These are phyloP conservation scores for Acleris cristana DNA, from an alignment of 2,888 invertebrate species.

Conservation along the genomic window DNA sequence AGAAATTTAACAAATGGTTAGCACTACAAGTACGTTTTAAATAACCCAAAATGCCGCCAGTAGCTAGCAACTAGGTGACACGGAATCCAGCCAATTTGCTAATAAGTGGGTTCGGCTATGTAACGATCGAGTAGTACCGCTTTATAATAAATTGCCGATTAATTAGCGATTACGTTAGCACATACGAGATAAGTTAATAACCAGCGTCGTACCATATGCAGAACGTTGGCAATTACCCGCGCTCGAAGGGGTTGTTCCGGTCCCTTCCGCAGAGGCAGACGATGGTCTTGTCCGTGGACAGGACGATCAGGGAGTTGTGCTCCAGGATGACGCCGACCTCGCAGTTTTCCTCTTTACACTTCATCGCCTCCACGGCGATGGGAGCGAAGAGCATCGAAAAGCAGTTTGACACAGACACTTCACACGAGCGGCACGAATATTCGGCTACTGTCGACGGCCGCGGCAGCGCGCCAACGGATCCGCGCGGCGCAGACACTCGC, in stretches of 20 bases:
- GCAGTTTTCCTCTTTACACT: slow-evolving; percentile 84
- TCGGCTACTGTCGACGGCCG: slow-evolving; percentile 48
- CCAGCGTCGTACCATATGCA: slow-evolving; percentile 56
- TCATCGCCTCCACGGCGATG: slow-evolving; percentile 83
- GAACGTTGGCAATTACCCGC: slow-evolving; percentile 75
- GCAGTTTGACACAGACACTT: slow-evolving; percentile 66
- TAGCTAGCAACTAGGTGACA: slow-evolving; percentile 14
- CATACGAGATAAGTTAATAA: slow-evolving; percentile 50
- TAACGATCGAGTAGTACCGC: slow-evolving; percentile 35
- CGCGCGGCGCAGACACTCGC: slow-evolving; percentile 73
- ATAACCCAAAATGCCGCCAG: slow-evolving; percentile 5
- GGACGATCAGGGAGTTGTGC: slow-evolving; percentile 80
- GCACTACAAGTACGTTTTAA: background rate
- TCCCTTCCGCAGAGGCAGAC: slow-evolving; percentile 81
- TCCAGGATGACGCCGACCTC: slow-evolving; percentile 82
- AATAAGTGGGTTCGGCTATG: slow-evolving; percentile 19
- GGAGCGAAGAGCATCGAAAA: slow-evolving; percentile 82
- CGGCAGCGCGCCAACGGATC: slow-evolving; percentile 68
- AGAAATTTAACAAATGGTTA: background rate
- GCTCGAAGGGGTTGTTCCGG: slow-evolving; percentile 77
- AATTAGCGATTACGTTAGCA: slow-evolving; percentile 40
- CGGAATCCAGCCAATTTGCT: slow-evolving; percentile 23
- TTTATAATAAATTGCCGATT: slow-evolving; percentile 34
- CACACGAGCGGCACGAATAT: slow-evolving; percentile 51
- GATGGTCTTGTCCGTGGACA: slow-evolving; percentile 80